phyloP scores from a whole-genome alignment of 2,113 vertebrate genomes.

The Cyprinodon variegatus region DNA sequence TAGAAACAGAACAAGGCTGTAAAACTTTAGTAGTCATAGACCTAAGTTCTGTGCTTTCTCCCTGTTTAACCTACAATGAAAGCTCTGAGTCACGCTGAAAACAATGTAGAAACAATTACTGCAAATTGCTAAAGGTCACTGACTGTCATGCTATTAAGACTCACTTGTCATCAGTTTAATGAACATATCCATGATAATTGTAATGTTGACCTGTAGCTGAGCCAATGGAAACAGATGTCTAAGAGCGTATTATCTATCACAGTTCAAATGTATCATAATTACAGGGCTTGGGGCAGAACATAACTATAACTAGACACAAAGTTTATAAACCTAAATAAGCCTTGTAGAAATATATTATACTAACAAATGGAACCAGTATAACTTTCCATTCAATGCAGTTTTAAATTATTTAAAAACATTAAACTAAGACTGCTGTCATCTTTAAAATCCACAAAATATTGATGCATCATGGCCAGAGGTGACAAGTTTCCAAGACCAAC shows the following conservation, averaged over 20 bases:
- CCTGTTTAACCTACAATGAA: conserved; percentile 16
- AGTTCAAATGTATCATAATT: neutral
- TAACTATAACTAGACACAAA: neutral
- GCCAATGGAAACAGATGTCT: neutral
- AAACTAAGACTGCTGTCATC: too few species aligned
- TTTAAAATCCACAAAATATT: too few species aligned
- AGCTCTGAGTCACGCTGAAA: conserved; percentile 31
- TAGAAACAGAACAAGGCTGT: conserved; percentile 17
- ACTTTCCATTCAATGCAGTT: neutral
- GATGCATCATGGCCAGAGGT: too few species aligned
- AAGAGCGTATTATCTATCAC: neutral
- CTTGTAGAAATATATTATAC: neutral
- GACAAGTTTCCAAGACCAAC: too few species aligned
- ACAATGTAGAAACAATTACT: conserved; percentile 24
- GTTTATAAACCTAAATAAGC: neutral
- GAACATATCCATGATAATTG: conserved; percentile 22
- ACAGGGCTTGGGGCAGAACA: neutral
- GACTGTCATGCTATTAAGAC: conserved; percentile 9
- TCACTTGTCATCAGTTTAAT: conserved; percentile 14
- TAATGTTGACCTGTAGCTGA: neutral
- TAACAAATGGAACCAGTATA: neutral
- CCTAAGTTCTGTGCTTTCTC: conserved; percentile 30
- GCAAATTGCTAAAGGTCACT: conserved; percentile 15
- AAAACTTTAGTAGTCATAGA: conserved; percentile 37
- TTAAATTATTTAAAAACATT: neutral